A percentile compares a stretch with the other conserved stretches of the same genome.
phyloP scores from a whole-genome alignment of 2,797 vertebrate species.

The Thripadectes ignobilis region DNA sequence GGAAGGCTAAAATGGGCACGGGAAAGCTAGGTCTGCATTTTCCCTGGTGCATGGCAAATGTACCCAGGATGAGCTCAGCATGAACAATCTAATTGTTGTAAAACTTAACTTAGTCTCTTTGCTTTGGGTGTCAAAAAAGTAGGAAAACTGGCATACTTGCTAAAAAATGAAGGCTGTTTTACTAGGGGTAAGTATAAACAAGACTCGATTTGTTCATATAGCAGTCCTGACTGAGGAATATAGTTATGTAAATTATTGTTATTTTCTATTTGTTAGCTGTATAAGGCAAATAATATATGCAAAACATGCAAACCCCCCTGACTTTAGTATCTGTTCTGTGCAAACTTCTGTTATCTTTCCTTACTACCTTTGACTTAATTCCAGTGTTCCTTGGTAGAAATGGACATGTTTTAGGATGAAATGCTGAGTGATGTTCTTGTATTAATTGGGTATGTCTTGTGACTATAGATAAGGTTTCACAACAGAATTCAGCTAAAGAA shows the following conservation, averaged over 20 bases:
- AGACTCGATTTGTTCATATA: neutral
- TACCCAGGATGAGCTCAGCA: neutral
- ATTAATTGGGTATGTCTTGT: neutral
- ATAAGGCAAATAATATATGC: neutral
- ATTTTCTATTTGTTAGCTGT: neutral
- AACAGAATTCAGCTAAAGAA: neutral
- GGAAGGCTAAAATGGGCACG: neutral
- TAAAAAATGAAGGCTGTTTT: neutral
- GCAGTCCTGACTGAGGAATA: neutral
- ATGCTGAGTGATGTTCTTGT: neutral
- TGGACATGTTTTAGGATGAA: neutral
- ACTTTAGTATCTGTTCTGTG: neutral
- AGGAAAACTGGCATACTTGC: neutral
- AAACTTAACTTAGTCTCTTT: neutral
- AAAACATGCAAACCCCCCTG: neutral
- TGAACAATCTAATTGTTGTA: neutral
- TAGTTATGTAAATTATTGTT: neutral
- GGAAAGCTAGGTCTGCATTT: neutral
- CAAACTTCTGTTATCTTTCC: neutral
- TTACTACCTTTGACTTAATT: neutral
- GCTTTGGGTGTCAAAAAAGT: neutral
- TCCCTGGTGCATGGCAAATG: neutral
- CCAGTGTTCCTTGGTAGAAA: neutral
- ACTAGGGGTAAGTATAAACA: neutral
- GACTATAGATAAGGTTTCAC: neutral